A percentile compares a stretch with the other conserved stretches of the same genome.
Conservation (phyloP, 1,140 invertebrate species). For the Lordiphosa collinella region DNA sequence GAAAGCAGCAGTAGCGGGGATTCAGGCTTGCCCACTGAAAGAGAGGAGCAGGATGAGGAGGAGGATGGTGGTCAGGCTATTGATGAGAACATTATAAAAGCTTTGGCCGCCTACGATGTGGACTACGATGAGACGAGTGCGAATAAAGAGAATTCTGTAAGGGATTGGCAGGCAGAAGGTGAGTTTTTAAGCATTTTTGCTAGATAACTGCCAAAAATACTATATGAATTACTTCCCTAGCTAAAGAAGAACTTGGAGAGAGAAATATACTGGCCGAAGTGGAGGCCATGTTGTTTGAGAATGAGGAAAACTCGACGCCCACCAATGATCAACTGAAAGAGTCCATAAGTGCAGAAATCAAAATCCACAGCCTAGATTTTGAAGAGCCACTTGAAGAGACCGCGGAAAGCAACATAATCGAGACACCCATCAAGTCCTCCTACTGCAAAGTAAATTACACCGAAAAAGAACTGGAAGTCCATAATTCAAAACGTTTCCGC, state of each 20-base stretch:
- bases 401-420: neutral
- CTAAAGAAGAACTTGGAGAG: neutral
- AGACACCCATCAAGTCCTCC: neutral
- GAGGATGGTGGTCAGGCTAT: neutral
- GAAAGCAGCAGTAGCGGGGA: conserved; percentile 1
- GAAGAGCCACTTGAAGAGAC: neutral
- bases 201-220: neutral
- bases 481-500: neutral
- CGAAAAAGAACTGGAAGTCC: neutral
- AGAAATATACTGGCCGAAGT: conserved; percentile 31
- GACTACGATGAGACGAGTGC: neutral
- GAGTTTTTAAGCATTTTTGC: neutral
- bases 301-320: neutral
- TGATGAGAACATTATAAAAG: conserved; percentile 9
- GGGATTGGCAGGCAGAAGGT: conserved; percentile 1
- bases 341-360: too few relatives aligned
- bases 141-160: neutral
- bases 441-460: conserved; percentile 1
- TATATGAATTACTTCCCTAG: neutral
- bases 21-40: neutral
- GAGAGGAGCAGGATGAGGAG: conserved; percentile 1
- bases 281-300: conserved; percentile 21
- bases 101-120: conserved; percentile 7
- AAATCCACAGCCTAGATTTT: too few relatives aligned
- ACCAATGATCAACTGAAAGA: too few relatives aligned